Base-by-base conservation (phyloP, 1,140 invertebrate species). In the Drosophila nasuta region DNA sequence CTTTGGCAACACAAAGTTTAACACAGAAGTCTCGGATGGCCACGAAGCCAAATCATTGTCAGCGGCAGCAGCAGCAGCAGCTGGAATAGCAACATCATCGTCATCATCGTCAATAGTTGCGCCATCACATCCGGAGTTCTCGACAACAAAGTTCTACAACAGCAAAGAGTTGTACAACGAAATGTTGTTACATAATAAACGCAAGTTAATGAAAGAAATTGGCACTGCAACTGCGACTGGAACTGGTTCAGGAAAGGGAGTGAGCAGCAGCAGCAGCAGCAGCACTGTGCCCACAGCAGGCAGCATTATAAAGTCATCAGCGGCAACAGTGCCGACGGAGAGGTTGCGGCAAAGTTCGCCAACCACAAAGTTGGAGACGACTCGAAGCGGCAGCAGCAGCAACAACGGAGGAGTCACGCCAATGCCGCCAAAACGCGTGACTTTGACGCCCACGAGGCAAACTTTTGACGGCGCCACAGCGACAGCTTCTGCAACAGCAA, bases 131-230 rank as follows among this genome's bases (percentile, higher is more conserved):
- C 92, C 92, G 3, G 91, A 92, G 46, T 92, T 92, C 56, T 92
- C 91, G 10, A 92, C 92, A 54, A 92, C 92, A 33, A 92, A 92
- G 77, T 92, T 92, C 62, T 92, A 92, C 72, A 92, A 92, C 64
- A 92, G 91, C 79, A 91, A 92, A 69, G 91, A 92, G 73, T 68
- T 92, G 60, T 92, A 92, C 77, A 92, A 91, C 77, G 91, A 92
- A 76, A 92, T 92, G 91, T 72, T 92, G 75, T 72, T 77, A 63
- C 87, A 91, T 75, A 86, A 83, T 77, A 86, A 83, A 71, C 81
- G 75, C 56, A 92, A 91, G 70, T 79, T 89, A 89, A 89, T 89
- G 69, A 89, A 85, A 71, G 85, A 81, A 66, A 67, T 62, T 59
- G 52, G 35, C 5, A 15, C 62, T 20, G 25, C 43, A 13, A 17